Evolutionary conservation across 2,888 invertebrate species (phyloP).

Genomic region (Xanthia togata): DNA sequence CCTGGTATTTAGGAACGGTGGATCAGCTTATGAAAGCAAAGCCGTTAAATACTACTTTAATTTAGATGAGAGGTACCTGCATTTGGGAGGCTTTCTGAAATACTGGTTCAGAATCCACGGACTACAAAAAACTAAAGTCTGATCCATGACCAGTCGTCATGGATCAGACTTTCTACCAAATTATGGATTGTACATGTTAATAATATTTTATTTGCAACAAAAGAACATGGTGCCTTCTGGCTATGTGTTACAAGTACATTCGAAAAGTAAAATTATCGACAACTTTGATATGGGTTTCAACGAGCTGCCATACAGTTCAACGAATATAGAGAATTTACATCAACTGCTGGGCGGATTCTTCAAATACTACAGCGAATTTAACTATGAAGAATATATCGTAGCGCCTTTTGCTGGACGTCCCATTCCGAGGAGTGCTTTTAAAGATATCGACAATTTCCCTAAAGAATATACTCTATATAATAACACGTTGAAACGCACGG

Average conservation of each 20-base stretch:
- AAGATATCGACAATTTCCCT: too few relatives aligned
- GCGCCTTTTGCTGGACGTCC: background rate
- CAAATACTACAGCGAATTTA: constrained; percentile 5
- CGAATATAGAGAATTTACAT: background rate
- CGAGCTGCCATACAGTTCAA: background rate
- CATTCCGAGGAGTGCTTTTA: too few relatives aligned
- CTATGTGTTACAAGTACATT: background rate
- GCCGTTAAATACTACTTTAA: background rate
- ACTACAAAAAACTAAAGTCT: too few relatives aligned
- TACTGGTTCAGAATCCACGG: background rate
- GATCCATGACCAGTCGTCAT: too few relatives aligned
- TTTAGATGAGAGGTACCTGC: constrained; percentile 4
- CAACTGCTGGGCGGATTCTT: constrained; percentile 1
- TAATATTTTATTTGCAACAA: constrained; percentile 8
- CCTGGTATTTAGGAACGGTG: too few relatives aligned
- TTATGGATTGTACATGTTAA: constrained; percentile 5
- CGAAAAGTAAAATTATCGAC: background rate
- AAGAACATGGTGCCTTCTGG: background rate
- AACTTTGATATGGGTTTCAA: background rate
- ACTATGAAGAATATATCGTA: constrained; percentile 3
- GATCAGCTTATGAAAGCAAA: too few relatives aligned
- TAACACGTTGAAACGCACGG: too few relatives aligned
- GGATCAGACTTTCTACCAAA: too few relatives aligned
- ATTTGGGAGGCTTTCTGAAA: constrained; percentile 11
- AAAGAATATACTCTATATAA: too few relatives aligned